Evolutionary conservation across 1,140 invertebrate species (phyloP), one percentile per base, ranked within the genome.

Genomic region (Heliothis subflexa): DNA sequence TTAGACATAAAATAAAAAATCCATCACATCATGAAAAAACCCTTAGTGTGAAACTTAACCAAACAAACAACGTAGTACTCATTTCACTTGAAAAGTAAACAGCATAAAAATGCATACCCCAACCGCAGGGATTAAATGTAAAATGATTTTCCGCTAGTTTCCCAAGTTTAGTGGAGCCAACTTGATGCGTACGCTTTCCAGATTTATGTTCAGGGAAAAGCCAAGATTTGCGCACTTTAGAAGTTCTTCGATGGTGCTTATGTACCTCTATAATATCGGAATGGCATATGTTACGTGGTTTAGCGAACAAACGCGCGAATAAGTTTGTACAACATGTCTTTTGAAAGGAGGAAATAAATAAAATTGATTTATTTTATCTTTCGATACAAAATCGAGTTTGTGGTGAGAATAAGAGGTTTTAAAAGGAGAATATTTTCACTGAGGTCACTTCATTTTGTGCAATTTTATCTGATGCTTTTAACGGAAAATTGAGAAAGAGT

Each of bases 161-260:
- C 25, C 47, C n/a, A 70, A 70, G 18, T 70, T 52, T 50, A 28
- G 47, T 28, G 40, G 47, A 66, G 66, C 47, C 47, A 70, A 70
- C 18, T 70, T 70, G 66, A 52, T 70, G 66, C 66, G 66, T 70
- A 50, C 33, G 33, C 66, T 70, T 70, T 70, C 52, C 47, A 70
- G 66, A 70, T 70, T 70, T 49, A 70, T 70, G 66, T 70, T 70
- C 66, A 9, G 4, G 47, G 66, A 52, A 70, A 70, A 66, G 45
- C 47, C 45, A 70, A 70, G 66, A 52, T 70, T 10, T 49, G 66
- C 66, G 66, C 47, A 50, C 66, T 70, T 52, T 70, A 40, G 16
- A 66, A 66, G 62, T 66, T 66, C 2, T 0, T 18, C 47, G 40
- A 64, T 33, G 21, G 66, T 49, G 16, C 62, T 66, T 66, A 66